A percentile compares a stretch with the other conserved stretches of the same genome.
These are phyloP conservation scores for Enchytraeus crypticus DNA, from an alignment of 2,888 invertebrate species.

Conservation along the genomic window DNA sequence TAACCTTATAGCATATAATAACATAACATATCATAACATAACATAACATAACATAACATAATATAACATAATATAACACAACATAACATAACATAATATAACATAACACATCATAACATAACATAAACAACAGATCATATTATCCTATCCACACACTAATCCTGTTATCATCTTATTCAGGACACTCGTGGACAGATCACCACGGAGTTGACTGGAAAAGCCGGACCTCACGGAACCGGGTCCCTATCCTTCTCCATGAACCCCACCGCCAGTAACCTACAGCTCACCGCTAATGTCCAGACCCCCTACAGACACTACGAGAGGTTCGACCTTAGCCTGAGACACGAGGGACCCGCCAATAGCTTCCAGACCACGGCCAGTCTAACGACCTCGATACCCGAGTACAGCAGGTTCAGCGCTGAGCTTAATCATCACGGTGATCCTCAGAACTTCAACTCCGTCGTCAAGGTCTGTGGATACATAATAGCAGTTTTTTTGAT, in stretches of 20 bases:
- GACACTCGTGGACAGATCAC: no score
- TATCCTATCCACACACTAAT: no score
- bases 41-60: no score
- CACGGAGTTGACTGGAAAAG: no score
- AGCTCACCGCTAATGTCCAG: constrained; percentile 3
- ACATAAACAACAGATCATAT: no score
- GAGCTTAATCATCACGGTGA: constrained; percentile 6
- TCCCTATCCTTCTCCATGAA: constrained; percentile 15
- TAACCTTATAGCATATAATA: no score
- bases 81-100: no score
- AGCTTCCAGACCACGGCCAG: constrained; percentile 16
- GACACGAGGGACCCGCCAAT: constrained; percentile 15
- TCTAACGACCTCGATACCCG: constrained; percentile 14
- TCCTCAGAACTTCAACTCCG: constrained; percentile 6
- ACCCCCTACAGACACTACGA: constrained; percentile 7
- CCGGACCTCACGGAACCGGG: constrained; percentile 7
- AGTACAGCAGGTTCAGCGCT: constrained; percentile 7
- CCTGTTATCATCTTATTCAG: no score
- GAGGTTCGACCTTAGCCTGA: constrained; percentile 7
- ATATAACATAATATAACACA: no score
- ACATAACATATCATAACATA: no score
- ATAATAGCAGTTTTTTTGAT: no score
- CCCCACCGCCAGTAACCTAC: neutral
- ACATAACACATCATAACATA: no score
- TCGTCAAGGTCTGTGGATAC: neutral